These are phyloP conservation scores for Silurus aristotelis DNA, from an alignment of 2,797 vertebrate species.

Conservation along the genomic window DNA sequence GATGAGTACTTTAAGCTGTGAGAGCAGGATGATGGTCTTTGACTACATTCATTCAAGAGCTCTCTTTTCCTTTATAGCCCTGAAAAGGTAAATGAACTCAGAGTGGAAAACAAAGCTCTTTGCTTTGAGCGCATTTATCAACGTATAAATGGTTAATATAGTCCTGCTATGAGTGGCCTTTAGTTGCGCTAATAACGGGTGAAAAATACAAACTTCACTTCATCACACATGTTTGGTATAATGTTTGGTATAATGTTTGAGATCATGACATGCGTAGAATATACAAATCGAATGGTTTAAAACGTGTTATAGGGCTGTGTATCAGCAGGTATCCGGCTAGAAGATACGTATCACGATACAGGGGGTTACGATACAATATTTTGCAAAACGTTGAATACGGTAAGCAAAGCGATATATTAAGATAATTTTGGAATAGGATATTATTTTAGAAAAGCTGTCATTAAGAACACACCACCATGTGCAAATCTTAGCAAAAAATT, in stretches of 20 bases:
- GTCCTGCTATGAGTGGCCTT: background rate
- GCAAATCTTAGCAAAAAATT: too few species aligned
- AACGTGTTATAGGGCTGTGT: too few species aligned
- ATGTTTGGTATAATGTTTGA: background rate
- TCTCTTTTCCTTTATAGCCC: constrained; percentile 7
- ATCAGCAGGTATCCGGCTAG: too few species aligned
- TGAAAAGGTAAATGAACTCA: constrained; percentile 34
- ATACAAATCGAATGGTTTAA: too few species aligned
- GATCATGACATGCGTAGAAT: background rate
- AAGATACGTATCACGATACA: too few species aligned
- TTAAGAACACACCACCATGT: too few species aligned
- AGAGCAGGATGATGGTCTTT: constrained; percentile 3
- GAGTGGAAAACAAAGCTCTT: constrained; percentile 37
- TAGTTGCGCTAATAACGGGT: background rate
- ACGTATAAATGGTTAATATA: background rate
- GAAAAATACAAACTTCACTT: background rate
- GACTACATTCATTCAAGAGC: constrained; percentile 16
- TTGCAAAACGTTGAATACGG: too few species aligned
- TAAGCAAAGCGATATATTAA: too few species aligned
- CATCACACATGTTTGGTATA: background rate
- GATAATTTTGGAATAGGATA: too few species aligned
- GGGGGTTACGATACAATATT: too few species aligned
- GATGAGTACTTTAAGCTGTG: background rate
- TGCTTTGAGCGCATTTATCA: background rate
- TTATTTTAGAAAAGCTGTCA: too few species aligned